Evolutionary conservation across 2,888 invertebrate species (phyloP).

Genomic region (Brenthis ino): DNA sequence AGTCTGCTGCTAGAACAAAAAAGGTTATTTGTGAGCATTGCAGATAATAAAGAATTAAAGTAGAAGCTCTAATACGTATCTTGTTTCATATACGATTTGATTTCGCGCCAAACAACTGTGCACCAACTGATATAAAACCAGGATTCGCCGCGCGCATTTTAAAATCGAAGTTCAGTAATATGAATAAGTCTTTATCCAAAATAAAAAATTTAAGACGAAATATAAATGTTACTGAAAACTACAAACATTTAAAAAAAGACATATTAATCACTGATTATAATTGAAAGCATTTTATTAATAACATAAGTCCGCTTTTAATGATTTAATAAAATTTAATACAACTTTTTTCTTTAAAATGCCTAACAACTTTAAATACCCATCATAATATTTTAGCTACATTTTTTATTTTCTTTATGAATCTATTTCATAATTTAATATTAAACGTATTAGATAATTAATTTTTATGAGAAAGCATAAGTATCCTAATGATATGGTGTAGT

Average conservation of each 20-base stretch:
- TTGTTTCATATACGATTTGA: slow-evolving; percentile 29
- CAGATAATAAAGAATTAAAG: slow-evolving; percentile 25
- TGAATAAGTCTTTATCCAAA: neutral
- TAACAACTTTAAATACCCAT: neutral
- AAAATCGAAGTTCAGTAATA: slow-evolving; percentile 18
- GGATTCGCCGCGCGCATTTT: slow-evolving; percentile 35
- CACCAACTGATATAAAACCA: slow-evolving; percentile 23
- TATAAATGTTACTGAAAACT: neutral
- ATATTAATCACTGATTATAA: too few species aligned
- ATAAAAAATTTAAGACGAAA: neutral
- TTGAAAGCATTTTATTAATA: too few species aligned
- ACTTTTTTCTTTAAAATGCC: too few species aligned
- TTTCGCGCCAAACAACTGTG: slow-evolving; percentile 36
- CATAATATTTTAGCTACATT: neutral
- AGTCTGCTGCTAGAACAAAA: slow-evolving; percentile 12
- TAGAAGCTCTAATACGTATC: neutral
- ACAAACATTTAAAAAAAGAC: too few species aligned
- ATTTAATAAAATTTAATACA: too few species aligned
- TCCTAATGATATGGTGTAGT: slow-evolving; percentile 38
- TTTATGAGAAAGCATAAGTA: slow-evolving; percentile 14
- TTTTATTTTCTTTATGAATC: neutral
- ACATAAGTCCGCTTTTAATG: too few species aligned
- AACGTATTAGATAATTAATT: neutral
- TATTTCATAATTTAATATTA: neutral
- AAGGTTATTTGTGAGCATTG: slow-evolving; percentile 13